Conservation (phyloP, 2,113 vertebrate genomes). For the Vicugna pacos region DNA sequence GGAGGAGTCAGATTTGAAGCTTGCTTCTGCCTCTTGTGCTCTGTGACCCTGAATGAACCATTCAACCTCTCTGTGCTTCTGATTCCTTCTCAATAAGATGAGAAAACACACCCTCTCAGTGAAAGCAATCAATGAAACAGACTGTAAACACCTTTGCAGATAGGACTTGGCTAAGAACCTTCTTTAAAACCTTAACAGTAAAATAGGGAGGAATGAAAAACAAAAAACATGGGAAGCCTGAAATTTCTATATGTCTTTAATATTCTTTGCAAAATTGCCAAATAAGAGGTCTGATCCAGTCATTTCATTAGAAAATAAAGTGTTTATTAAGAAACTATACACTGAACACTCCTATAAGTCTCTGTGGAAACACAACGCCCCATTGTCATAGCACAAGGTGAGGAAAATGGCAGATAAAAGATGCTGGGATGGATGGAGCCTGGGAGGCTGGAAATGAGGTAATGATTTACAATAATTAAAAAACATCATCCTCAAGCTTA, state of each 20-base stretch:
- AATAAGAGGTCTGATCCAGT: conserved; percentile 89
- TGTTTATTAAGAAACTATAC: conserved; percentile 95
- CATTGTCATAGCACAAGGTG: conserved; percentile 90
- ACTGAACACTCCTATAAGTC: conserved; percentile 91
- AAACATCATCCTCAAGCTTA: conserved; percentile 86
- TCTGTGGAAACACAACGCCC: conserved; percentile 89
- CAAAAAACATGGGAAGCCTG: background rate
- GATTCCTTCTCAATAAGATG: background rate
- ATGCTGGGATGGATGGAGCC: conserved; percentile 85
- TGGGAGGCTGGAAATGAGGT: conserved; percentile 87
- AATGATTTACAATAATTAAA: conserved; percentile 90
- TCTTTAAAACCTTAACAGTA: background rate
- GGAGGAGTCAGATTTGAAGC: background rate
- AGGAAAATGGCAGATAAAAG: conserved; percentile 86
- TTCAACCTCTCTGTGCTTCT: background rate
- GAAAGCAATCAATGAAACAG: background rate
- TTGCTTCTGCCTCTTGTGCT: background rate
- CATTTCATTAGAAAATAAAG: conserved; percentile 93
- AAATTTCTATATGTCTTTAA: background rate
- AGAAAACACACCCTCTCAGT: background rate
- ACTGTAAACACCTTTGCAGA: background rate
- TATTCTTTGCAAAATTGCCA: conserved; percentile 77
- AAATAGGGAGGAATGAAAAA: background rate
- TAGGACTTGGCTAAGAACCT: background rate
- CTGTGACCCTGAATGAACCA: background rate